Base-by-base conservation (phyloP, 2,888 invertebrate genomes). In the Plagodis pulveraria region DNA sequence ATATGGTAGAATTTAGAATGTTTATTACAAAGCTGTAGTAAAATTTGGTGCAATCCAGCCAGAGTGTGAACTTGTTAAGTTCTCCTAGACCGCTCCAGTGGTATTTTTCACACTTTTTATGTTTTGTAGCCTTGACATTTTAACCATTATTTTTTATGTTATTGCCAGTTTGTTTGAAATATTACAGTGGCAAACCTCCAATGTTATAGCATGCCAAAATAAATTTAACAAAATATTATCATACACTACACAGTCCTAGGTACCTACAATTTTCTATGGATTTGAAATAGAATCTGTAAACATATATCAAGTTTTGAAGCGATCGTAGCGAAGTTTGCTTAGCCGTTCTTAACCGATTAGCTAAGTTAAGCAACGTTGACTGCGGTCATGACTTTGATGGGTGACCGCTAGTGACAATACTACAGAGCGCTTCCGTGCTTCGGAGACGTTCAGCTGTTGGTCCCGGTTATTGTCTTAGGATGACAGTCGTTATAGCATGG, bases 111-210 rank as follows among this genome's bases (percentile, higher is more conserved):
- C 61, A 35, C 54, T 6, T 48, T 42, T 42, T 42, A 40, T 42
- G 6, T 41, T n/a, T 6, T 10, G 1, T 52, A 57, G 40, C 48
- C 56, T 50, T 58, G 52, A 56, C 58, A 62, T 50, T 53, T 51
- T 40, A 34, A 50, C 50, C 50, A 49, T 62, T 58, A 55, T 50
- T 56, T 56, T 60, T 61, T 61, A 36, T 36, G 51, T 36, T 57
- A 58, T 59, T 56, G 63, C 66, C 50, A 63, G 56, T 66, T 57
- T 57, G 59, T 63, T 53, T 62, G 55, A 63, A 50, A 56, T 59
- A 63, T 42, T 42, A 46, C 62, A 41, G 41, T 62, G 62, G 62
- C 56, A 51, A 44, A 10, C 41, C 38, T 58, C 62, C 58, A 60
- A 53, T 56, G 53, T 58, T 35, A 54, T 32, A 35, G 36, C 48